Percentiles rank a stretch among this genome's conserved stretches.
Conservation (phyloP, 2,113 vertebrate species). For the Eulacestoma nigropectus region DNA sequence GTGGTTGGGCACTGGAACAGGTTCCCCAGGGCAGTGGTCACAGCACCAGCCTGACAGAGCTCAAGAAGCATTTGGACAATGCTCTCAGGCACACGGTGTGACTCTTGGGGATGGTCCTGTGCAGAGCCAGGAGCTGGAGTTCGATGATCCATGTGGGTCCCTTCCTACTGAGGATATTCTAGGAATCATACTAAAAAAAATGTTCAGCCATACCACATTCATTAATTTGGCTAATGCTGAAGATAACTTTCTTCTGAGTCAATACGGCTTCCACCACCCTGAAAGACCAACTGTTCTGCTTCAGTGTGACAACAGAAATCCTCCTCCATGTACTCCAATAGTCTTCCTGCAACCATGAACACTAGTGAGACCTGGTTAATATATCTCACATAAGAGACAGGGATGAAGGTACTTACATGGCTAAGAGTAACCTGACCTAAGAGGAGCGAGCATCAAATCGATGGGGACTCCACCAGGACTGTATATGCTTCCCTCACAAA, state of each 20-base stretch:
- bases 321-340: background rate
- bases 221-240: background rate
- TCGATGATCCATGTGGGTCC: fast-evolving
- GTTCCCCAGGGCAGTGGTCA: background rate
- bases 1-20: background rate
- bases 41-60: background rate
- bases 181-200: background rate
- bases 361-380: background rate
- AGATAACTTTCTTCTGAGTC: background rate
- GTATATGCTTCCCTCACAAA: background rate
- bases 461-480: background rate
- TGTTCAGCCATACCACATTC: background rate
- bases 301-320: background rate
- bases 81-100: background rate
- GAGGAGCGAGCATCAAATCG: fast-evolving
- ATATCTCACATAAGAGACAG: background rate
- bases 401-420: background rate
- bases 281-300: background rate
- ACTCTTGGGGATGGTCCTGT: background rate
- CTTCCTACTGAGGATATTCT: background rate
- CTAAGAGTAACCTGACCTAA: background rate
- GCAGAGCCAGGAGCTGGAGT: background rate
- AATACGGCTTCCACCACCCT: background rate
- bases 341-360: background rate
- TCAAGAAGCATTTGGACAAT: background rate